Base-by-base conservation (phyloP, 2,888 invertebrate genomes). In the Psylliodes chrysocephalus region DNA sequence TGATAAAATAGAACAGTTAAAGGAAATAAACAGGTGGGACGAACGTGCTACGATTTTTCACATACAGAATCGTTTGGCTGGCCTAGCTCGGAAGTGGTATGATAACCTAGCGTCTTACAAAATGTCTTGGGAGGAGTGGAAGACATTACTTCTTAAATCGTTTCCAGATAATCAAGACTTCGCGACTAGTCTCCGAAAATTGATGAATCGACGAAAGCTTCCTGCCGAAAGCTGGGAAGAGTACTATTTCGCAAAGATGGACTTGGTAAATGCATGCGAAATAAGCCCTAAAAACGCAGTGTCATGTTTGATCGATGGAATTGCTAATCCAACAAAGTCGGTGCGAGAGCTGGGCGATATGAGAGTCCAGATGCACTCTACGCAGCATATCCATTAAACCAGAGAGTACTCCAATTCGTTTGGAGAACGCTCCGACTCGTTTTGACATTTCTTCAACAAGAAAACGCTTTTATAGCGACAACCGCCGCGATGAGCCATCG, bases 1-100 rank as follows among this genome's bases (percentile, higher is more conserved):
- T 1, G 54, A 60, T 1, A 73, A 73, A 57, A 69, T 73, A 35
- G 72, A 73, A 0, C 65, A 73, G 40, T 30, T 73, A 14, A 62
- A 54, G 12, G 30, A 18, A 5, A 56, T 72, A 7, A 71, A 67
- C 54, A 17, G 30, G 10, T 71, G 72, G 67, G 65, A 70, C 49
- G 66, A 73, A 7, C 12, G 28, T 14, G 64, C 64, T 6, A 63
- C 46, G 1, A 60, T 68, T 5, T 70, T 63, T 22, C 61, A 71
- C 33, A 67, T 71, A 67, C 66, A 70, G 30, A 59, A 64, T 1
- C 33, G 25, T 5, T 5, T 25, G 25, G 25, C 7, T 5, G 25
- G 25, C 7, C 3, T 7, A 7, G 25, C 25, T 5, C 3, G 7
- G 7, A 25, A 25, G 7, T 25, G 25, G 25, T 25, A 25, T 25